Base-by-base conservation (phyloP, 2,888 invertebrate species). In the Seira ritae region DNA sequence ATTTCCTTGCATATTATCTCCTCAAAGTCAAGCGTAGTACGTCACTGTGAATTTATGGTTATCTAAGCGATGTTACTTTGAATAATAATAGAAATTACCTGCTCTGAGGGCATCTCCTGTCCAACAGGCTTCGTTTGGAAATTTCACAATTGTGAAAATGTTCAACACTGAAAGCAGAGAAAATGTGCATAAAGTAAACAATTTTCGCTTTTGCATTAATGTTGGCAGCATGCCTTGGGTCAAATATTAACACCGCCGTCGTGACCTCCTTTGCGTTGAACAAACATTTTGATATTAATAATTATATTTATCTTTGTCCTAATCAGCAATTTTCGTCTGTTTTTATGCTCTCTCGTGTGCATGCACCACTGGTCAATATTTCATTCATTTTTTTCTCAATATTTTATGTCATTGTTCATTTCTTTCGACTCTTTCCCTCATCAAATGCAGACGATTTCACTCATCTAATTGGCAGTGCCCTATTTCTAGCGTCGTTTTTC, bases 111-210 rank as follows among this genome's bases (percentile, higher is more conserved):
- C 86, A 81, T 89, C 89, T 46, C 88, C 88, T 17, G 89, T 89
- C 89, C 89, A 89, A 80, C 89, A 89, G 12, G 89, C 89, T 78
- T 89, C 89, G 85, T 89, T 89, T 8, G 89, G 89, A 81, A 89
- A 89, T 65, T 89, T 89, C 23, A 89, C 89, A 75, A 89, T 89
- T n/a, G 89, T 89, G 83, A 89, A 89, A 72, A 89, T 89, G 71
- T 89, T 89, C 83, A 89, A 75, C 75, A 89, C 89, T 89, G 87
- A 60, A 88, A 86, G 15, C 17, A 66, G 62, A 70, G 50, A 75
- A 31, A 60, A 24, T 10, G 8, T n/a, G 12, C 60, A 23, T 55
- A 24, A 46, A 24, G 12, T 50, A 31, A 15, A 6, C 55, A 24
- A 15, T 42, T 31, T 68, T n/a, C 8, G 31, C 8, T 2, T 31